Percentiles rank a stretch among this genome's conserved stretches.
These are phyloP conservation scores for Branchinecta lynchi DNA, from an alignment of 1,140 invertebrate genomes.

Conservation along the genomic window DNA sequence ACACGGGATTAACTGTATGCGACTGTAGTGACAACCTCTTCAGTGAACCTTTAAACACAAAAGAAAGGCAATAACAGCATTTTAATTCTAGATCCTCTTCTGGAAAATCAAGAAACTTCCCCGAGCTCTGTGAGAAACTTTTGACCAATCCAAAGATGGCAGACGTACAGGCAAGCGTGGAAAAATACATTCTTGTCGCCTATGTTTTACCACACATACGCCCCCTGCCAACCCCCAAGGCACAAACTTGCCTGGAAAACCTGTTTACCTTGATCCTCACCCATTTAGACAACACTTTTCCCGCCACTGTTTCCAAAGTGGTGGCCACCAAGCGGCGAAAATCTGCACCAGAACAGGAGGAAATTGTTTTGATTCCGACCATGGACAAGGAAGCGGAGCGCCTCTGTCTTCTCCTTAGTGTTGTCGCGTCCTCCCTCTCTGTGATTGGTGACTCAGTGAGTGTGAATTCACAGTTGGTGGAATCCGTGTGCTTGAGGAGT, in stretches of 20 bases:
- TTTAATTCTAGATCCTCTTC: too few relatives aligned
- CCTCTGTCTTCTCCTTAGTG: neutral
- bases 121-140: neutral
- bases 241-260: neutral
- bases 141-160: neutral
- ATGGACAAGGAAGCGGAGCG: neutral
- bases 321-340: neutral
- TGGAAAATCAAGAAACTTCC: neutral
- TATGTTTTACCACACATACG: neutral
- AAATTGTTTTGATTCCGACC: neutral
- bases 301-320: neutral
- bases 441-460: conserved; percentile 36
- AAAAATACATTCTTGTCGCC: neutral
- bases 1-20: too few relatives aligned
- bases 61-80: too few relatives aligned
- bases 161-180: neutral
- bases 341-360: neutral
- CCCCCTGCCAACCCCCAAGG: neutral
- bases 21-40: too few relatives aligned
- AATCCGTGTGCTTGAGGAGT: conserved; percentile 26
- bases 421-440: conserved; percentile 21
- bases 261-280: neutral
- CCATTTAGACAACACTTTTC: neutral
- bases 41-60: too few relatives aligned
- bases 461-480: conserved; percentile 28